A percentile compares a stretch with the other conserved stretches of the same genome.
These are phyloP conservation scores for Myodes glareolus DNA, from an alignment of 2,113 vertebrate genomes.

Conservation along the genomic window DNA sequence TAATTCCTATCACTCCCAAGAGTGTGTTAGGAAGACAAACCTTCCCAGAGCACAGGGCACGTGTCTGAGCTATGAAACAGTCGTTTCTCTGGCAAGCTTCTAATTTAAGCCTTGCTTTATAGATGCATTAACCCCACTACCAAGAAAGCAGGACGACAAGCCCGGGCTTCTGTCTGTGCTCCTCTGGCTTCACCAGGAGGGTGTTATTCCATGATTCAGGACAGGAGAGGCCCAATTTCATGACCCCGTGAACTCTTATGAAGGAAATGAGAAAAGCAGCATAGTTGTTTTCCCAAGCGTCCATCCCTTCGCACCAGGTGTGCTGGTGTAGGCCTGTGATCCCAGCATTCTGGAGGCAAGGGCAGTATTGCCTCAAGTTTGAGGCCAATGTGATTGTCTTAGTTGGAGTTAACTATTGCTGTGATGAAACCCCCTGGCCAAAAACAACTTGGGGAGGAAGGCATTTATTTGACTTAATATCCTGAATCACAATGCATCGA, in stretches of 20 bases:
- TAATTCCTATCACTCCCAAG: background rate
- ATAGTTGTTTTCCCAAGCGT: background rate
- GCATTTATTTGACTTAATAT: background rate
- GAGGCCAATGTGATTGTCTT: background rate
- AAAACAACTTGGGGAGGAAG: background rate
- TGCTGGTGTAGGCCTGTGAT: background rate
- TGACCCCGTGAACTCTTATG: background rate
- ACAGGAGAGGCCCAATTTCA: background rate
- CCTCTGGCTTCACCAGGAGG: background rate
- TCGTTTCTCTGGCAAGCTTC: background rate
- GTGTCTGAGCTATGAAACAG: background rate
- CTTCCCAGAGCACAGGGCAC: slow-evolving; percentile 24
- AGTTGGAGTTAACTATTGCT: background rate
- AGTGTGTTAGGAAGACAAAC: background rate
- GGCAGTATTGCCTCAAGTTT: too few relatives aligned
- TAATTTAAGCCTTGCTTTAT: slow-evolving; percentile 38
- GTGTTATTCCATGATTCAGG: background rate
- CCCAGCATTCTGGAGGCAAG: background rate
- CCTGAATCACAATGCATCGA: background rate
- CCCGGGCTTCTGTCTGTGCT: background rate
- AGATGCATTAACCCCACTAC: background rate
- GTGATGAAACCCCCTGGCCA: background rate
- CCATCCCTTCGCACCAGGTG: background rate
- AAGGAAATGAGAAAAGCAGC: background rate
- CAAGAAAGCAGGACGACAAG: background rate